Percentiles rank a stretch among this genome's conserved stretches.
Conservation (phyloP, 2,888 invertebrate genomes). For the Laothoe populi region DNA sequence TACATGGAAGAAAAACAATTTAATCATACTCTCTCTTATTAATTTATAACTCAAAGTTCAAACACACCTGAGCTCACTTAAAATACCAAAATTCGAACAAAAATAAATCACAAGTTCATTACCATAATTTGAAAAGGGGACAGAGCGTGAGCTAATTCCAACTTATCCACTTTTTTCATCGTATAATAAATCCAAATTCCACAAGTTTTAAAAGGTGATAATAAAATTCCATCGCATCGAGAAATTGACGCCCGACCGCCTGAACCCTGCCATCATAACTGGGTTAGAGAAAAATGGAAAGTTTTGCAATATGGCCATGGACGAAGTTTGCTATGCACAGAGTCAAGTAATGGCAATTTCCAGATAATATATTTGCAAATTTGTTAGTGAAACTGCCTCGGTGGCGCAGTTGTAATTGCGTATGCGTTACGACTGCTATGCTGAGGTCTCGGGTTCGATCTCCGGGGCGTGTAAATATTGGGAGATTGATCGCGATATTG, state of each 20-base stretch:
- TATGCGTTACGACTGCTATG: no score
- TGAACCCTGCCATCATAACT: conserved; percentile 64
- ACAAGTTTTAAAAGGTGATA: conserved; percentile 59
- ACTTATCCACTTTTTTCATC: conserved; percentile 39
- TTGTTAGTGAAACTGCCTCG: conserved; percentile 52
- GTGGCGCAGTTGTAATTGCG: no score
- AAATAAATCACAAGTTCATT: conserved; percentile 23
- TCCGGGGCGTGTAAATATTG: no score
- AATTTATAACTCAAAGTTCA: background rate
- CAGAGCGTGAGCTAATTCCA: conserved; percentile 29
- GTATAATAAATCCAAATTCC: conserved; percentile 55
- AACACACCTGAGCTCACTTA: conserved; percentile 1
- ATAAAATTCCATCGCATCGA: conserved; percentile 59
- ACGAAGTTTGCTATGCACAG: conserved; percentile 61
- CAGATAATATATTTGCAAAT: conserved; percentile 65
- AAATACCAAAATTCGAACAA: conserved; percentile 17
- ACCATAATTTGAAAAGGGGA: conserved; percentile 28
- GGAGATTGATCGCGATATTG: no score
- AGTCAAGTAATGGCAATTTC: conserved; percentile 63
- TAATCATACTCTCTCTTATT: background rate
- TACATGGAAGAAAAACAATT: background rate
- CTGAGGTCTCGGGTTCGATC: no score
- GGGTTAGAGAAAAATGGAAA: conserved; percentile 79
- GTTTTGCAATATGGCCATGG: conserved; percentile 73
- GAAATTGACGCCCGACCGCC: conserved; percentile 56